Base-by-base conservation (phyloP, 2,797 vertebrate species). In the Novumbra hubbsi region DNA sequence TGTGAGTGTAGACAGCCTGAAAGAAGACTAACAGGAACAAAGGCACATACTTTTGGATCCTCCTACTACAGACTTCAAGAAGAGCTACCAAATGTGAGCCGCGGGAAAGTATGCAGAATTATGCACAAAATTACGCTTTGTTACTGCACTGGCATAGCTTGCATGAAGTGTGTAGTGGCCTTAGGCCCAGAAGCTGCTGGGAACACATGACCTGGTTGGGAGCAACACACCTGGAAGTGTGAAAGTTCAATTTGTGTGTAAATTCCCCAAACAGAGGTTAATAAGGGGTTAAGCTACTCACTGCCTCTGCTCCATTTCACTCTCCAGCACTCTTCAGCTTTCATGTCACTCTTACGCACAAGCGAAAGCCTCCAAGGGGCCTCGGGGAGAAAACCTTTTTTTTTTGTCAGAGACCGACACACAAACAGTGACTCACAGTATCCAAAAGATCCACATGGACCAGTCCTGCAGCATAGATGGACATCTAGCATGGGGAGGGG, bases 191-290 rank as follows among this genome's bases (percentile, higher is more conserved):
- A 60, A 48, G 32, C 52, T 32, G 15, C 70, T 73, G 60, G 28
- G 66, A 32, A 55, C 24, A 32, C 64, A 55, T 66, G 91, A 93
- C 91, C 91, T 84, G 4, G 87, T 87, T 91, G 91, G 91, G 88
- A 91, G 90, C 89, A 91, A 89, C 91, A 93, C 92, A 92, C 92
- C 92, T 93, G 91, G 92, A 92, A 93, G 78, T 77, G 92, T 81
- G 93, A 92, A 93, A 86, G 80, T 85, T 88, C 88, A 93, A 94
- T 93, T 91, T 92, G 93, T 84, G 77, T 91, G 91, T 94, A 93
- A 93, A 87, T 79, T 86, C 87, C 87, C 85, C 91, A 92, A 90
- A 91, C 80, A 81, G 81, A 80, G 55, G 89, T 91, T 93, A 92
- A 91, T 79, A 74, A 63, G 72, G 74, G 79, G 74, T 81, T 74